Percentiles rank a stretch among this genome's conserved stretches.
phyloP scores from a whole-genome alignment of 2,113 vertebrate genomes.

The Reinhardtius hippoglossoides region DNA sequence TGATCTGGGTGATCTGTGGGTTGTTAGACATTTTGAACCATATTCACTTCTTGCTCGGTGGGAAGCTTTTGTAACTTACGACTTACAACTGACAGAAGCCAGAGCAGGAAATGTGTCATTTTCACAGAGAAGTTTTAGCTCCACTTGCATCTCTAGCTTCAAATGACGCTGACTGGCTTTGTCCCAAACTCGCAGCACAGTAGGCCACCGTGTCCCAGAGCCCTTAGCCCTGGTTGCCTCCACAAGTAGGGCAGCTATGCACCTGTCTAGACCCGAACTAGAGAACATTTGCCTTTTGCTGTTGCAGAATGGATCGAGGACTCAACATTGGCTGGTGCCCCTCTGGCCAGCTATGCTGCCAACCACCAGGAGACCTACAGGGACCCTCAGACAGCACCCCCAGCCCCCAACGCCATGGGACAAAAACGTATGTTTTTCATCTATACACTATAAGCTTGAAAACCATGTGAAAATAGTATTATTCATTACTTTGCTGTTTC shows the following conservation, averaged over 20 bases:
- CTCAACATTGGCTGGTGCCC: constrained; percentile 86
- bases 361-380: constrained; percentile 92
- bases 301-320: constrained; percentile 96
- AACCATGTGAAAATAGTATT: constrained; percentile 6
- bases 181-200: constrained; percentile 19
- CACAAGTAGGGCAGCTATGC: constrained; percentile 19
- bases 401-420: constrained; percentile 77
- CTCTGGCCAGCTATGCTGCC: constrained; percentile 87
- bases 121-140: neutral
- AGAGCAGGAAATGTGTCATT: no score
- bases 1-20: neutral
- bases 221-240: constrained; percentile 16
- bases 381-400: constrained; percentile 83
- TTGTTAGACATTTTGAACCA: no score
- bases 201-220: constrained; percentile 7
- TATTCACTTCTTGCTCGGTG: constrained; percentile 7
- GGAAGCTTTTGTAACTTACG: neutral
- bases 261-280: constrained; percentile 51
- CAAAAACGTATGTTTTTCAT: constrained; percentile 80
- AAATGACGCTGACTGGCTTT: neutral
- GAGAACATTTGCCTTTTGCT: constrained; percentile 73
- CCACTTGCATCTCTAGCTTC: neutral
- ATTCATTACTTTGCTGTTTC: constrained; percentile 20
- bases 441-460: neutral
- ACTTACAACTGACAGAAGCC: no score